phyloP scores from a whole-genome alignment of 2,888 invertebrate species.

The Eristalis pertinax region DNA sequence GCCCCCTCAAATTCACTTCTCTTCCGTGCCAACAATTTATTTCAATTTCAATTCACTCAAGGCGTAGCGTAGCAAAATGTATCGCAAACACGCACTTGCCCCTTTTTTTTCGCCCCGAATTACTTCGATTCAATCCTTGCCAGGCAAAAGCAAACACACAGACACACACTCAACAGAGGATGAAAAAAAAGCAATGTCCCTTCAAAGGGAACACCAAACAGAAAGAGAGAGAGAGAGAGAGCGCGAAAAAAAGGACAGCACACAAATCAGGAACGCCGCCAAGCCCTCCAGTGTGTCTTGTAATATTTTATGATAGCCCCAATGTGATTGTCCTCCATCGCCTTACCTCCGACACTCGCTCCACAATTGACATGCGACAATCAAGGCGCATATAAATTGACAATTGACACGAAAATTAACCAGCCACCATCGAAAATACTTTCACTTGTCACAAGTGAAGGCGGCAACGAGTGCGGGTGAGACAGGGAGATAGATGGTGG shows the following conservation, averaged over 20 bases:
- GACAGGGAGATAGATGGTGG: not conserved
- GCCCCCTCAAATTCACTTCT: slow-evolving; percentile 28
- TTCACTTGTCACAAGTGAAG: slow-evolving; percentile 53
- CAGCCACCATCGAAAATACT: slow-evolving; percentile 65
- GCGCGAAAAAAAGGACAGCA: slow-evolving; percentile 32
- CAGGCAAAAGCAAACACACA: not conserved
- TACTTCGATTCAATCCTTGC: slow-evolving; percentile 59
- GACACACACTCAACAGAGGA: not conserved
- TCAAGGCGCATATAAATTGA: slow-evolving; percentile 71
- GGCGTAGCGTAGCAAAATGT: slow-evolving; percentile 50
- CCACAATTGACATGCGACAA: slow-evolving; percentile 63
- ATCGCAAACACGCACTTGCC: slow-evolving; percentile 69
- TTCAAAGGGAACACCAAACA: not conserved
- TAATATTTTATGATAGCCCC: slow-evolving; percentile 65
- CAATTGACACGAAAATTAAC: slow-evolving; percentile 73
- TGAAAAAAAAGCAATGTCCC: not conserved
- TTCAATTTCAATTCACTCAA: slow-evolving; percentile 68
- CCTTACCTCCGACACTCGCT: not conserved
- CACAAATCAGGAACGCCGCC: slow-evolving; percentile 43
- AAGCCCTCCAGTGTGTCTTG: slow-evolving; percentile 50
- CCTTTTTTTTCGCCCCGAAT: slow-evolving; percentile 34
- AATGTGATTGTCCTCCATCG: slow-evolving; percentile 58
- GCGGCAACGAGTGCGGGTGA: not conserved
- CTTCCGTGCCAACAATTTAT: slow-evolving; percentile 53
- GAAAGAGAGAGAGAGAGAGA: not conserved